Evolutionary conservation across 2,113 vertebrate genomes (phyloP).

Genomic region (Sylvia atricapilla): DNA sequence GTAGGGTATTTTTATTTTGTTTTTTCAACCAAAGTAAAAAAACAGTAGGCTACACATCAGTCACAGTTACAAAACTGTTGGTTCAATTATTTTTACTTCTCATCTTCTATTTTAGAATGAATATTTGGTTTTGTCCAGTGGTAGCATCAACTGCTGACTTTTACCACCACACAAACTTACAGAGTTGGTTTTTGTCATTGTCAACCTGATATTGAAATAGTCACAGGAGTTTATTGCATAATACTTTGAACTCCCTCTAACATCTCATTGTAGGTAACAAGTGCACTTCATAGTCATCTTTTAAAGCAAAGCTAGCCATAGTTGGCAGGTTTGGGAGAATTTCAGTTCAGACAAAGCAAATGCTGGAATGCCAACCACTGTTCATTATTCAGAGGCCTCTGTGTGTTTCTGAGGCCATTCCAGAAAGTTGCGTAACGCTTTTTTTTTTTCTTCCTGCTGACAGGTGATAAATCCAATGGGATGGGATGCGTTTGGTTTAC

Average conservation of each 20-base stretch:
- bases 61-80: not conserved
- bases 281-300: not conserved
- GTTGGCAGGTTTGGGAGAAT: not conserved
- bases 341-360: not conserved
- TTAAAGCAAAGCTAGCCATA: not conserved
- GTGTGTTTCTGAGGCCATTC: not conserved
- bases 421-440: not conserved
- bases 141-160: not conserved
- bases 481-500: slow-evolving; percentile 96
- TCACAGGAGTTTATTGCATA: not conserved
- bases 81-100: not conserved
- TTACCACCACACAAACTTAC: not conserved
- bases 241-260: not conserved
- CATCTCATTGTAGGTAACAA: not conserved
- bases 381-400: not conserved
- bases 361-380: not conserved
- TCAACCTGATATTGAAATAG: not conserved
- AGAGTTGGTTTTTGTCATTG: not conserved
- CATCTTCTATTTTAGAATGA: not conserved
- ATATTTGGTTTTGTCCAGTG: not conserved
- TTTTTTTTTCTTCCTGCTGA: not conserved
- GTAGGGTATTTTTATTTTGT: not conserved
- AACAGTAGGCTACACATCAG: not conserved
- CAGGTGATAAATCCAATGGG: slow-evolving; percentile 98
- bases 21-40: not conserved